Percentiles rank a stretch among this genome's conserved stretches.
Conservation (phyloP, 2,888 invertebrate genomes). For the Philhelius pedissequus region DNA sequence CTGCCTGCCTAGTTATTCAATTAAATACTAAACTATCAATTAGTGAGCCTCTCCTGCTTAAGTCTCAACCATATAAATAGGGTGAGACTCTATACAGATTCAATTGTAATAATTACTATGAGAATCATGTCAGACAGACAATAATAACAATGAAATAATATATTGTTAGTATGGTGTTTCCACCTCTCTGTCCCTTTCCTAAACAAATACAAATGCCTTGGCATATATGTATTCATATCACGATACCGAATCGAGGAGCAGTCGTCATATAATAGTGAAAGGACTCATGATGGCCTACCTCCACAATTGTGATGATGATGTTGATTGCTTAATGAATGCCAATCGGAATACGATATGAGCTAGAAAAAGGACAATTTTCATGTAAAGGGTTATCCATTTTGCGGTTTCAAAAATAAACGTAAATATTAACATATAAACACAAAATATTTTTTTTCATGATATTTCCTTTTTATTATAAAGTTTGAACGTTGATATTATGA, state of each 20-base stretch:
- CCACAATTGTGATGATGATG: conserved; percentile 45
- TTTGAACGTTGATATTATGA: no score
- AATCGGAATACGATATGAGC: conserved; percentile 65
- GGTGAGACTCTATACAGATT: background rate
- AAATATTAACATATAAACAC: no score
- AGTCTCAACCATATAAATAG: conserved; percentile 15
- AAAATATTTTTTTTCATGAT: no score
- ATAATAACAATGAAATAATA: conserved; percentile 57
- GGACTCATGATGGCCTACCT: background rate
- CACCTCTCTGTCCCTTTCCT: background rate
- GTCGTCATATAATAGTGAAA: background rate
- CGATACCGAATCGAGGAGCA: background rate
- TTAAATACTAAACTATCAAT: conserved; percentile 68
- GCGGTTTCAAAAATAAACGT: no score
- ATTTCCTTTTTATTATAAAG: no score
- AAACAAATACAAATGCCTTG: background rate
- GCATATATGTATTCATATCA: conserved; percentile 7
- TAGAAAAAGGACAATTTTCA: conserved; percentile 27
- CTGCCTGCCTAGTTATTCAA: conserved; percentile 64
- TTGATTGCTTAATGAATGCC: conserved; percentile 66
- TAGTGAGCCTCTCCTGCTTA: conserved; percentile 45
- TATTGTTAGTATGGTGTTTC: background rate
- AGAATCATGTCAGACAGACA: conserved; percentile 65
- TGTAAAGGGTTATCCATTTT: no score
- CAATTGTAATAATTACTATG: conserved; percentile 59